phyloP scores from a whole-genome alignment of 2,113 vertebrate species.

The Oncorhynchus gorbuscha region DNA sequence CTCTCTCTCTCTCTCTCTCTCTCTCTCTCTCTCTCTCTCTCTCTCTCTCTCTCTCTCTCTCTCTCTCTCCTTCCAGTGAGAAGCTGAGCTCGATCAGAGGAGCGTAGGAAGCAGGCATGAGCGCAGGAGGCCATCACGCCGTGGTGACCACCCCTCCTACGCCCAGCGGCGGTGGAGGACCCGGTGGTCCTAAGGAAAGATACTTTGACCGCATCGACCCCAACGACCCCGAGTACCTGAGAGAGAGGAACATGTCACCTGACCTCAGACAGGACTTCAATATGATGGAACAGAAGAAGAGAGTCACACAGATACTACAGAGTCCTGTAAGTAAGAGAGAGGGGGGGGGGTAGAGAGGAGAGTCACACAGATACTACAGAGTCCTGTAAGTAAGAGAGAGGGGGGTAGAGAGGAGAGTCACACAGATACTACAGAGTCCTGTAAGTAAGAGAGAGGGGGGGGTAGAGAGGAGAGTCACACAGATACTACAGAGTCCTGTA shows the following conservation, averaged over 20 bases:
- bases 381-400: too few species aligned
- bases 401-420: too few species aligned
- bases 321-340: too few species aligned
- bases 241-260: slow-evolving; percentile 93
- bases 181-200: slow-evolving; percentile 79
- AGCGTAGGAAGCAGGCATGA: slow-evolving; percentile 79
- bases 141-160: slow-evolving; percentile 89
- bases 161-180: slow-evolving; percentile 76
- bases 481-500: too few species aligned
- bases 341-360: too few species aligned
- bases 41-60: too few species aligned
- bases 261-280: slow-evolving; percentile 98
- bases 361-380: too few species aligned
- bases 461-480: too few species aligned
- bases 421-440: too few species aligned
- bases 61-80: slow-evolving; percentile 69
- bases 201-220: slow-evolving; percentile 95
- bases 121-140: slow-evolving; percentile 77
- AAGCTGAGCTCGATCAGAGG: slow-evolving; percentile 39
- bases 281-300: slow-evolving; percentile 98
- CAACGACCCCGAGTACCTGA: slow-evolving; percentile 91
- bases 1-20: too few species aligned
- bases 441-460: too few species aligned
- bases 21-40: too few species aligned
- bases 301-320: slow-evolving; percentile 33